Conservation (phyloP, 2,888 invertebrate species). For the Habrosyne pyritoides region DNA sequence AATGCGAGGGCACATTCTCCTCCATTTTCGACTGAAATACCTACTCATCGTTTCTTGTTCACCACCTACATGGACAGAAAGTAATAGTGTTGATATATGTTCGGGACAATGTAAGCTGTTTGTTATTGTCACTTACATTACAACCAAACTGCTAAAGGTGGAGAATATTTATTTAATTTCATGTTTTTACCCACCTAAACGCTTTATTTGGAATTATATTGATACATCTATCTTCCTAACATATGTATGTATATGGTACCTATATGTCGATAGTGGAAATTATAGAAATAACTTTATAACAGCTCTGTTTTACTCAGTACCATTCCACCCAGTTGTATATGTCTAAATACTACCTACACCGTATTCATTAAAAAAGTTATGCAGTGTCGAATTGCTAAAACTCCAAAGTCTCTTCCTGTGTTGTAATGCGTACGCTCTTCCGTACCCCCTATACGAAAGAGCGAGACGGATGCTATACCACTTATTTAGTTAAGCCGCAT, state of each 20-base stretch:
- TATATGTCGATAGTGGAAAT: too few relatives aligned
- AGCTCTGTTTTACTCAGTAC: background rate
- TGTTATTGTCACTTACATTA: background rate
- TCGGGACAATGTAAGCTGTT: conserved; percentile 19
- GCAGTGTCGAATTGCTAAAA: too few relatives aligned
- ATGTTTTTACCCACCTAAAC: background rate
- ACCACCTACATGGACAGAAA: conserved; percentile 33
- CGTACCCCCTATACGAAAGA: too few relatives aligned
- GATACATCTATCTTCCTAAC: too few relatives aligned
- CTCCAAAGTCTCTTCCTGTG: too few relatives aligned
- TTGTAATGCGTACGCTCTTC: too few relatives aligned
- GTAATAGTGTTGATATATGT: conserved; percentile 34
- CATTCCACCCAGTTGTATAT: background rate
- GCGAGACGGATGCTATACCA: too few relatives aligned
- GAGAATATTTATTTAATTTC: background rate
- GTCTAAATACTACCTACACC: too few relatives aligned
- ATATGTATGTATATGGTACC: too few relatives aligned
- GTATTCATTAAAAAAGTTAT: too few relatives aligned
- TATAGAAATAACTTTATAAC: background rate
- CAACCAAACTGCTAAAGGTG: background rate
- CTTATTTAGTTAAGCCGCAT: too few relatives aligned
- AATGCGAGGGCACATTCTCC: conserved; percentile 15
- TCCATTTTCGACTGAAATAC: conserved; percentile 32
- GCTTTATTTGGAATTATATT: background rate
- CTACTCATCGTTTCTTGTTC: conserved; percentile 40